These are phyloP conservation scores for Epiblema foenella DNA, from an alignment of 2,888 invertebrate species.

Conservation along the genomic window DNA sequence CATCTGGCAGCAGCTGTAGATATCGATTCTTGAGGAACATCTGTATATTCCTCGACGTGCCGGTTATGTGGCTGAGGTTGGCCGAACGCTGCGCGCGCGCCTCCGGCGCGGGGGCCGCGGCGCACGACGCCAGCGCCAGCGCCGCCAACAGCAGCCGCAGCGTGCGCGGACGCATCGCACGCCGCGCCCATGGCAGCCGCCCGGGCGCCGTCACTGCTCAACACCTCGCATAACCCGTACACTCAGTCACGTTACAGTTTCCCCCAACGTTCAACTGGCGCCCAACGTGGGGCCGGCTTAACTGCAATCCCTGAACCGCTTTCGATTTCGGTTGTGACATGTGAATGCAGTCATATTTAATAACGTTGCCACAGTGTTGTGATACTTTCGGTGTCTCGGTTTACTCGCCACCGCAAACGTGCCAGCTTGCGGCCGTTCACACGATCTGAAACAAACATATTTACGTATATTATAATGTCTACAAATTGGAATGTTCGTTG, in stretches of 20 bases:
- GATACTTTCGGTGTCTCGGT: conserved; percentile 55
- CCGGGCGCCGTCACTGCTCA: conserved; percentile 82
- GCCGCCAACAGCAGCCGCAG: conserved; percentile 83
- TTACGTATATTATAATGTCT: conserved; percentile 20
- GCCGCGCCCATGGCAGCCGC: conserved; percentile 84
- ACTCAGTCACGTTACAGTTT: conserved; percentile 43
- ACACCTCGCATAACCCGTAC: conserved; percentile 68
- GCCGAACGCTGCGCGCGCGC: conserved; percentile 90
- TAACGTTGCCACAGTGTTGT: conserved; percentile 58
- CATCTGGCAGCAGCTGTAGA: conserved; percentile 93
- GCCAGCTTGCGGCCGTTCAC: conserved; percentile 66
- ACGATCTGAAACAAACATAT: conserved; percentile 69
- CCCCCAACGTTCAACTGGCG: conserved; percentile 38
- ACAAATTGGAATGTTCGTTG: too few species aligned
- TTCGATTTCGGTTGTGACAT: conserved; percentile 45
- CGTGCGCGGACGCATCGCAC: conserved; percentile 81
- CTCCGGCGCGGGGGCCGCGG: conserved; percentile 81
- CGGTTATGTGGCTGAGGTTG: conserved; percentile 92
- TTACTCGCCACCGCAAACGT: conserved; percentile 65
- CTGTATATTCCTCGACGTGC: conserved; percentile 91
- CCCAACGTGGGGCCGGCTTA: conserved; percentile 42
- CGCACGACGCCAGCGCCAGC: conserved; percentile 81
- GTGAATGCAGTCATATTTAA: conserved; percentile 52
- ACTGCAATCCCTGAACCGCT: conserved; percentile 40
- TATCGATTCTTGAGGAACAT: conserved; percentile 93